Percentiles rank a stretch among this genome's conserved stretches.
These are phyloP conservation scores for Diorhabda sublineata DNA, from an alignment of 1,140 invertebrate genomes.

Conservation along the genomic window DNA sequence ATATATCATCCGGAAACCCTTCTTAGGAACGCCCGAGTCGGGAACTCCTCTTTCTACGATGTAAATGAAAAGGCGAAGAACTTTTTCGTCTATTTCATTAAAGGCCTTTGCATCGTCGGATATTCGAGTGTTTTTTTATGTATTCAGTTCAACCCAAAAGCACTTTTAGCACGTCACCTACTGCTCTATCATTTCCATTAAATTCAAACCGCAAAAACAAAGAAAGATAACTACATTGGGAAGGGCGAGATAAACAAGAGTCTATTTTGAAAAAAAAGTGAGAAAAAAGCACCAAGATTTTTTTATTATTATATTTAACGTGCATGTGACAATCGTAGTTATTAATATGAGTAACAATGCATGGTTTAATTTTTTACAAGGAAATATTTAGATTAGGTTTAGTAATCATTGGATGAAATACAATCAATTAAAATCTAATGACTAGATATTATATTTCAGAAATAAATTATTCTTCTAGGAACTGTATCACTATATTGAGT, in stretches of 20 bases:
- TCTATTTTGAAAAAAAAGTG: no score
- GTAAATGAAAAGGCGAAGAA: neutral
- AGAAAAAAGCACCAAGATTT: no score
- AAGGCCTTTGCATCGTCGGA: neutral
- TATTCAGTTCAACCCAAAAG: conserved; percentile 2
- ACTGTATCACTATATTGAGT: no score
- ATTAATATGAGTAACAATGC: no score
- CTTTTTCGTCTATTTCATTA: conserved; percentile 8
- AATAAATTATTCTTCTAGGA: no score
- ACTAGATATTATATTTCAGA: no score
- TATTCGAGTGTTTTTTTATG: conserved; percentile 12
- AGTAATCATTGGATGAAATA: no score
- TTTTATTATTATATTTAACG: no score
- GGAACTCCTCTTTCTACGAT: neutral
- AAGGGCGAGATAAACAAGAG: neutral
- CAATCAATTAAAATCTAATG: no score
- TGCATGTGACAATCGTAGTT: no score
- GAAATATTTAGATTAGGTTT: no score
- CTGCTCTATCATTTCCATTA: conserved; percentile 6
- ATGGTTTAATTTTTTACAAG: no score
- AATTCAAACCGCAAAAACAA: conserved; percentile 5
- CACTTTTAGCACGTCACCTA: conserved; percentile 5
- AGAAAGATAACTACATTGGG: neutral
- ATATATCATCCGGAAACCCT: neutral
- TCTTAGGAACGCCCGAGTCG: neutral